Percentiles rank a stretch among this genome's conserved stretches.
Evolutionary conservation across 2,797 vertebrate genomes (phyloP).

Genomic region (Bovichtus diacanthus): DNA sequence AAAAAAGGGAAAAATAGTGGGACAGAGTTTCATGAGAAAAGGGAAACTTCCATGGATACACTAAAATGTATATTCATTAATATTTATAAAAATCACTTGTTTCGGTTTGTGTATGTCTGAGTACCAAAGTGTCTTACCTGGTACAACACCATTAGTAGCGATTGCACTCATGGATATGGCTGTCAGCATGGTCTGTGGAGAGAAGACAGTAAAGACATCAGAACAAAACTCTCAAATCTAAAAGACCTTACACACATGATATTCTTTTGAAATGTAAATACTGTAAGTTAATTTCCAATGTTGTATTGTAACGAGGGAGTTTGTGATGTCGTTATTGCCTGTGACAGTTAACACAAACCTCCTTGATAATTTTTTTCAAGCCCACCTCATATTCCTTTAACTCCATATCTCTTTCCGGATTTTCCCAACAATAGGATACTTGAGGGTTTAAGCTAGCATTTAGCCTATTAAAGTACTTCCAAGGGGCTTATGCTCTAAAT

Average conservation of each 20-base stretch:
- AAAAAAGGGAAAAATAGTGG: background rate
- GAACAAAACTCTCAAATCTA: background rate
- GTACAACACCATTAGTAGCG: slow-evolving; percentile 97
- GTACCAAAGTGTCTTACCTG: slow-evolving; percentile 85
- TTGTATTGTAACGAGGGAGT: background rate
- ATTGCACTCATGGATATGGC: slow-evolving; percentile 99
- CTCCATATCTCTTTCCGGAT: background rate
- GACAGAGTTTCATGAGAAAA: background rate
- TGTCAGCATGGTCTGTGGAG: slow-evolving; percentile 93
- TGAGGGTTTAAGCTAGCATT: slow-evolving; percentile 31
- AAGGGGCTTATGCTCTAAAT: slow-evolving; percentile 46
- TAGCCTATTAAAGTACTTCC: slow-evolving; percentile 52
- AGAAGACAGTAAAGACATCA: slow-evolving; percentile 10
- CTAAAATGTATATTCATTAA: no score
- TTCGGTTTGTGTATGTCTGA: background rate
- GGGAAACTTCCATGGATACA: background rate
- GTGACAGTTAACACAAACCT: background rate
- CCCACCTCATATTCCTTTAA: background rate
- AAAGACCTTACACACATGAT: background rate
- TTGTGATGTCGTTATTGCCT: background rate
- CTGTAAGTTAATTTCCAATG: background rate
- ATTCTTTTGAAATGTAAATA: background rate
- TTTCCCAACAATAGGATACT: slow-evolving; percentile 17
- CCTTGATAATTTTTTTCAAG: background rate
- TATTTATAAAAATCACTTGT: no score